Evolutionary conservation across 1,140 invertebrate species (phyloP).

Genomic region (Tetranychus urticae): DNA sequence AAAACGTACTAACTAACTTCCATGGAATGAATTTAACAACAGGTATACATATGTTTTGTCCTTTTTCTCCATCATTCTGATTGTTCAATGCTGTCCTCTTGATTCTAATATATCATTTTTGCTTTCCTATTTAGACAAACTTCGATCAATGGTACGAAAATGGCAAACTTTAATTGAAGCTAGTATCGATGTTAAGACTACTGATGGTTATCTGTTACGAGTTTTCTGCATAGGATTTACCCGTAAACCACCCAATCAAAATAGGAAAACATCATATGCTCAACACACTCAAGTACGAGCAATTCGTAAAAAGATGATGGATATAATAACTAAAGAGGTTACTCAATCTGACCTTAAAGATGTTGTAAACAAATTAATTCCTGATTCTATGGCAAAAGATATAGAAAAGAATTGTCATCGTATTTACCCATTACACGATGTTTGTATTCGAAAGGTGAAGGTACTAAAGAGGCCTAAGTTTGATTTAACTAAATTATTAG

Average conservation of each 20-base stretch:
- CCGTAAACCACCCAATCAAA: slow-evolving; percentile 70
- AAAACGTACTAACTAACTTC: slow-evolving; percentile 91
- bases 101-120: not conserved
- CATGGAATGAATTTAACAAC: slow-evolving; percentile 98
- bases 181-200: slow-evolving; percentile 89
- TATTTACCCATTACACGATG: slow-evolving; percentile 93
- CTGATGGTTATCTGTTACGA: slow-evolving; percentile 82
- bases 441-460: slow-evolving; percentile 95
- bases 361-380: slow-evolving; percentile 80
- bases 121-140: not conserved
- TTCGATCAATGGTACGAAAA: slow-evolving; percentile 10
- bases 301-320: slow-evolving; percentile 44
- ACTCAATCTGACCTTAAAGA: slow-evolving; percentile 65
- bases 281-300: slow-evolving; percentile 68
- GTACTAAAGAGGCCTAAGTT: slow-evolving; percentile 96
- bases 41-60: slow-evolving; percentile 39
- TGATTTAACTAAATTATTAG: slow-evolving; percentile 81
- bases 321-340: slow-evolving; percentile 79
- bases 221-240: slow-evolving; percentile 99
- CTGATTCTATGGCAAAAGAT: slow-evolving; percentile 95
- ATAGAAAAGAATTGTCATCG: slow-evolving; percentile 90
- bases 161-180: slow-evolving; percentile 73
- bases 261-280: slow-evolving; percentile 92
- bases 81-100: too few relatives aligned
- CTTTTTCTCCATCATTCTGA: too few relatives aligned